A percentile compares a stretch with the other conserved stretches of the same genome.
Conservation (phyloP, 2,797 vertebrate species). For the Psittacula derbiana region DNA sequence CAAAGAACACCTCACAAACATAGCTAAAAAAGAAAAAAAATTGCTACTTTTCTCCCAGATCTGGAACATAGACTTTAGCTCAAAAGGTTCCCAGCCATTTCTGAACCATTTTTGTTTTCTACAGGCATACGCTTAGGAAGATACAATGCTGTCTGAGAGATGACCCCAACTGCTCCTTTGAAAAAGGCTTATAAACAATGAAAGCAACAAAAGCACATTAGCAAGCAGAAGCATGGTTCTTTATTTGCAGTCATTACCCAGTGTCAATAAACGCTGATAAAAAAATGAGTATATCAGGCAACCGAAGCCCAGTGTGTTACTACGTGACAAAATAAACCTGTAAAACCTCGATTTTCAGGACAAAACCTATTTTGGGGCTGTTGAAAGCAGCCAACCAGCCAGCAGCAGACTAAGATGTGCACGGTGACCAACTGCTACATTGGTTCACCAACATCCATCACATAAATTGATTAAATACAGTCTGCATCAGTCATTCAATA, state of each 20-base stretch:
- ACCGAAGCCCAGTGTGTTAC: neutral
- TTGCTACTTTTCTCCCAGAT: neutral
- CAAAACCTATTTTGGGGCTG: neutral
- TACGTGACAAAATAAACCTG: conserved; percentile 5
- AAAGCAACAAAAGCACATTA: conserved; percentile 31
- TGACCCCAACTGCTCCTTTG: neutral
- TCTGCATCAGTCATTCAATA: conserved; percentile 9
- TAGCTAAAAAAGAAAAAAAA: neutral
- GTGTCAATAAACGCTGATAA: neutral
- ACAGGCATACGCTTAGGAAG: neutral
- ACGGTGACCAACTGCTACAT: neutral
- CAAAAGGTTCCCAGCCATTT: neutral
- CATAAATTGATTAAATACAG: conserved; percentile 44
- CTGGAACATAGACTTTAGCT: neutral
- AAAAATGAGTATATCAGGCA: neutral
- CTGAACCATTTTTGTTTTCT: neutral
- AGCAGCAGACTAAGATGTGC: neutral
- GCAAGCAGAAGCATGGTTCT: neutral
- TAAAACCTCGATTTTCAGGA: neutral
- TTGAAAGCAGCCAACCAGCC: neutral
- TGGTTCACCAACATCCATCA: neutral
- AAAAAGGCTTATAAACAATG: neutral
- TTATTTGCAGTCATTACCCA: conserved; percentile 21
- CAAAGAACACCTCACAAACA: neutral
- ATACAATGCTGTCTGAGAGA: conserved; percentile 10